These are phyloP conservation scores for Agonopterix heracliana DNA, from an alignment of 2,888 invertebrate genomes.

Conservation along the genomic window DNA sequence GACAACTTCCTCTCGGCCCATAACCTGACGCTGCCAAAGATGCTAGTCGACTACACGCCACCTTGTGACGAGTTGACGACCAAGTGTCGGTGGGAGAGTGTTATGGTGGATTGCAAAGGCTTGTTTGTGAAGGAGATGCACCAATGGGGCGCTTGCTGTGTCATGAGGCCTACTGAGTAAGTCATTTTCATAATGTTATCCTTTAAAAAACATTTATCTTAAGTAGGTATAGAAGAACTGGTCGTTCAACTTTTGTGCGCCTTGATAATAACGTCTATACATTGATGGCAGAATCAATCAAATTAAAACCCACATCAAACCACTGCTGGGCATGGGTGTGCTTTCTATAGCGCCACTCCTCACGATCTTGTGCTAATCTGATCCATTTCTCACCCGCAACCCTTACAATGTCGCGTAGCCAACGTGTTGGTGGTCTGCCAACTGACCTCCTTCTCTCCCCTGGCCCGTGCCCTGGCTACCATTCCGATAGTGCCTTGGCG, in stretches of 20 bases:
- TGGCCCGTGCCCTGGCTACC: too few species aligned
- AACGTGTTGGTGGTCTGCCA: too few species aligned
- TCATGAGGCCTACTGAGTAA: constrained; percentile 38
- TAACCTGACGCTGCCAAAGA: constrained; percentile 33
- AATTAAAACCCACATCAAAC: neutral
- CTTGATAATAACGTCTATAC: too few species aligned
- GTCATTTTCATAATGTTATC: constrained; percentile 10
- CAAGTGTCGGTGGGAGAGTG: constrained; percentile 42
- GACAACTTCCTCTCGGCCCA: constrained; percentile 31
- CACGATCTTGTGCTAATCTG: too few species aligned
- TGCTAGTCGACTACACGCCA: constrained; percentile 32
- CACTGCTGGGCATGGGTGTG: too few species aligned
- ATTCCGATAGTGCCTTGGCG: too few species aligned
- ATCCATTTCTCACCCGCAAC: too few species aligned
- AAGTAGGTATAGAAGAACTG: neutral
- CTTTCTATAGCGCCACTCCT: too few species aligned
- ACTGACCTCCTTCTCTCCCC: too few species aligned
- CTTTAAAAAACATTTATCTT: neutral
- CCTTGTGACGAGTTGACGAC: constrained; percentile 31
- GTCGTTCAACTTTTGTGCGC: neutral
- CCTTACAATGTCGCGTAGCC: too few species aligned
- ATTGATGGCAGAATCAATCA: too few species aligned
- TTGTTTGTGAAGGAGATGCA: constrained; percentile 44
- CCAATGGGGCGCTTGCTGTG: constrained; percentile 48
- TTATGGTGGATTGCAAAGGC: constrained; percentile 30